Evolutionary conservation across 2,888 invertebrate genomes (phyloP).

Genomic region (Periphyllus acericola): DNA sequence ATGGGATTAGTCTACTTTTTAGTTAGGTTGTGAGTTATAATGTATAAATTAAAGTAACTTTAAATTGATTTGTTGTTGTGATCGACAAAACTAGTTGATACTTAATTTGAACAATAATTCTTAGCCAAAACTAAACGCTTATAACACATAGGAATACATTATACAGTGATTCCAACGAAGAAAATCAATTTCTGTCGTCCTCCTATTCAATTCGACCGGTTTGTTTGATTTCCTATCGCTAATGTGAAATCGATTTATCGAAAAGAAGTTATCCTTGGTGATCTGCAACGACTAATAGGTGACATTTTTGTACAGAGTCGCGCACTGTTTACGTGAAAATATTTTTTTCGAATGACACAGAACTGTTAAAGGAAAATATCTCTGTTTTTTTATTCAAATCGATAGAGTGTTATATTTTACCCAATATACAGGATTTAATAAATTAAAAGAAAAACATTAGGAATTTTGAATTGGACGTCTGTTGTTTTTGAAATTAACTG

Average conservation of each 20-base stretch:
- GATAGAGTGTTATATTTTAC: not conserved
- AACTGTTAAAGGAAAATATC: not conserved
- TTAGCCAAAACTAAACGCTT: not conserved
- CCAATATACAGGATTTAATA: too few relatives aligned
- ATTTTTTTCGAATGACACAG: not conserved
- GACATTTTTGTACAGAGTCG: constrained; percentile 23
- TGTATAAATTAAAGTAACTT: too few relatives aligned
- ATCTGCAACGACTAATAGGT: constrained; percentile 45
- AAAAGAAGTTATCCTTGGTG: constrained; percentile 36
- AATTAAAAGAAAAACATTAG: too few relatives aligned
- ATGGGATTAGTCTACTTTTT: too few relatives aligned
- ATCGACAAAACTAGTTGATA: too few relatives aligned
- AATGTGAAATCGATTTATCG: constrained; percentile 40
- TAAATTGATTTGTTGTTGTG: too few relatives aligned
- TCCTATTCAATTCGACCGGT: constrained; percentile 33
- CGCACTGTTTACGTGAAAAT: not conserved
- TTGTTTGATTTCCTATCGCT: constrained; percentile 50
- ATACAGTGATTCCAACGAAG: not conserved
- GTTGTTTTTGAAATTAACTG: not conserved
- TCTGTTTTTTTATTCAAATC: not conserved
- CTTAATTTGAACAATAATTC: constrained; percentile 18
- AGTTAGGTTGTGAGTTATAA: too few relatives aligned
- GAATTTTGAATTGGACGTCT: too few relatives aligned
- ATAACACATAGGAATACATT: not conserved
- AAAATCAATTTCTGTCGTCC: not conserved